Percentiles rank a stretch among this genome's conserved stretches.
These are phyloP conservation scores for Nerophis lumbriciformis DNA, from an alignment of 2,113 vertebrate species.

Conservation along the genomic window DNA sequence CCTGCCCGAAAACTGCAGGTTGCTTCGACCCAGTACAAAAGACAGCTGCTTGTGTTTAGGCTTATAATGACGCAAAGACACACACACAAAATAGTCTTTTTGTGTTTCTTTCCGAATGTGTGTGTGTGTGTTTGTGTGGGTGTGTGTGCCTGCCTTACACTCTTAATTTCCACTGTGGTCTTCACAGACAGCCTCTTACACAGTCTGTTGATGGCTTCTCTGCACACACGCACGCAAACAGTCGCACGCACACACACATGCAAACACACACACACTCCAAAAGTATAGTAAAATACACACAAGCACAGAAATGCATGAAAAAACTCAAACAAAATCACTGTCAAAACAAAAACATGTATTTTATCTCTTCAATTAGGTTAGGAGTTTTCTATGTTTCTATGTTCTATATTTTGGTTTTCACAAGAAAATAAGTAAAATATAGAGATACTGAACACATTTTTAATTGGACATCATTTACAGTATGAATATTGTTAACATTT, in stretches of 20 bases:
- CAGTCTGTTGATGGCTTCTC: slow-evolving; percentile 90
- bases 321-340: too few relatives aligned
- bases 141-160: slow-evolving; percentile 64
- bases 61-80: slow-evolving; percentile 65
- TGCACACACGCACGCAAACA: slow-evolving; percentile 48
- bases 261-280: slow-evolving; percentile 2
- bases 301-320: too few relatives aligned
- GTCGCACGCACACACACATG: neutral
- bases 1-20: slow-evolving; percentile 87
- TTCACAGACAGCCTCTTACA: slow-evolving; percentile 79
- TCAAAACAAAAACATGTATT: too few relatives aligned
- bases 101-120: too few relatives aligned
- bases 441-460: too few relatives aligned
- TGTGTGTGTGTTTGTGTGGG: neutral
- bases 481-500: too few relatives aligned
- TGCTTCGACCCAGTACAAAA: slow-evolving; percentile 85
- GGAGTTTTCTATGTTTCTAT: too few relatives aligned
- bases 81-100: too few relatives aligned
- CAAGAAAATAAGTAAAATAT: too few relatives aligned
- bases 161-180: slow-evolving; percentile 76
- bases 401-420: too few relatives aligned
- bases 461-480: too few relatives aligned
- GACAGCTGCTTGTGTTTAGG: slow-evolving; percentile 77
- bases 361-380: too few relatives aligned
- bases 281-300: neutral